Evolutionary conservation across 2,113 vertebrate genomes (phyloP).

Genomic region (Oenanthe oenanthe): DNA sequence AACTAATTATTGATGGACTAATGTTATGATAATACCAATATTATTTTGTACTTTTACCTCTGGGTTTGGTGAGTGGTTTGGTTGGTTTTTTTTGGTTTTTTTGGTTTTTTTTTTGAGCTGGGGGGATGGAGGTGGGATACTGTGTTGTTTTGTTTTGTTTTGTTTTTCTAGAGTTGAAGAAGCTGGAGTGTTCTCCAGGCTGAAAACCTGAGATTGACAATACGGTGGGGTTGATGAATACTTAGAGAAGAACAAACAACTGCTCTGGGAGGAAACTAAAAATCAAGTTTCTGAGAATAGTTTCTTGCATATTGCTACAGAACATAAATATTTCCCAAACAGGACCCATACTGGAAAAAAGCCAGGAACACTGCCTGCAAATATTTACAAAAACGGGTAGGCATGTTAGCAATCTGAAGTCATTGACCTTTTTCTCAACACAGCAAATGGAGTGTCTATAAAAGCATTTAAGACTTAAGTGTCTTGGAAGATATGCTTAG

Average conservation of each 20-base stretch:
- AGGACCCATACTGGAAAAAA: neutral
- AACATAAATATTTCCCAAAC: neutral
- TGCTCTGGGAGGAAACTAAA: neutral
- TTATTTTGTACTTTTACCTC: neutral
- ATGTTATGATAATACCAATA: neutral
- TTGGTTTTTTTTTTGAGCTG: no score
- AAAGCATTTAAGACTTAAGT: neutral
- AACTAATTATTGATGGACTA: neutral
- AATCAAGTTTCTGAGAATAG: neutral
- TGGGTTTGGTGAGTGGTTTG: no score
- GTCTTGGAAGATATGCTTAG: neutral
- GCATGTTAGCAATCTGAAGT: neutral
- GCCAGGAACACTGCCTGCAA: neutral
- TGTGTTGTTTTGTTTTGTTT: neutral
- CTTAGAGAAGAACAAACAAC: neutral
- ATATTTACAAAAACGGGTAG: neutral
- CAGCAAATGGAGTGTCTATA: neutral
- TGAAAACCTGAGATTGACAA: neutral
- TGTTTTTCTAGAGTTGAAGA: neutral
- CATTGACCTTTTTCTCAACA: conserved; percentile 15
- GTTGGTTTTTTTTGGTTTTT: no score
- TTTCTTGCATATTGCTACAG: neutral
- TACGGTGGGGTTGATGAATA: fast-evolving
- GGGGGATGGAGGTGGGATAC: fast-evolving
- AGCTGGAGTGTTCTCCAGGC: neutral